Evolutionary conservation across 2,113 vertebrate genomes (phyloP).

Genomic region (Brienomyrus longianalis): DNA sequence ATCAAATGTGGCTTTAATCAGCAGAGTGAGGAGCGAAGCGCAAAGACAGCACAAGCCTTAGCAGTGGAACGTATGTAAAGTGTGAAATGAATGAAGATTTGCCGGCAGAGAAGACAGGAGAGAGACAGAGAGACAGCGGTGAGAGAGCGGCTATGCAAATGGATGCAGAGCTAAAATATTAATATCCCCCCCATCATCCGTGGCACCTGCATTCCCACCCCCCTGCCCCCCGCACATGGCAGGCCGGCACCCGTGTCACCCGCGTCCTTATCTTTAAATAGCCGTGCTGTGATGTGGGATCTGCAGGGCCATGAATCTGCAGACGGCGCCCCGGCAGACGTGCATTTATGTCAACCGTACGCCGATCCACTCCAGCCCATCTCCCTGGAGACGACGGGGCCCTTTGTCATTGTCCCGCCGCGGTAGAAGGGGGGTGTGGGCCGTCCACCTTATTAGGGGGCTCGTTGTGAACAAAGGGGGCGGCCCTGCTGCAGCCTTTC

Average conservation of each 20-base stretch:
- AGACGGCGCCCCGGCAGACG: not conserved
- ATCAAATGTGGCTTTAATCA: not conserved
- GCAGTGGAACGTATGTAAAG: no score
- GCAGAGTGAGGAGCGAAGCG: not conserved
- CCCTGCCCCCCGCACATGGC: not conserved
- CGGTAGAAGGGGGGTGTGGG: conserved; percentile 1
- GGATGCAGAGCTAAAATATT: conserved; percentile 12
- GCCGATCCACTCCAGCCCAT: conserved; percentile 12
- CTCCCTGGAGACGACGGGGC: conserved; percentile 18
- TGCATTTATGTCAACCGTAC: conserved; percentile 13
- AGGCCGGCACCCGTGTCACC: not conserved
- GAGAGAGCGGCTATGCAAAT: not conserved
- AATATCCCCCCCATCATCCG: not conserved
- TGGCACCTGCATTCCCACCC: conserved; percentile 2
- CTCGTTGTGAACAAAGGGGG: conserved; percentile 5
- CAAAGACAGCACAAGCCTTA: not conserved
- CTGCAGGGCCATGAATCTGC: not conserved
- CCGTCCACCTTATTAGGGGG: conserved; percentile 21
- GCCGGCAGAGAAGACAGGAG: not conserved
- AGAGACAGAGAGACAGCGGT: not conserved
- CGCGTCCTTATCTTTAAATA: conserved; percentile 1
- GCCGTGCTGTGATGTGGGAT: not conserved
- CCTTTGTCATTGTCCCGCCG: conserved; percentile 13
- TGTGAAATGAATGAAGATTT: not conserved
- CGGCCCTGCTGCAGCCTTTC: not conserved